Evolutionary conservation across 2,888 invertebrate species (phyloP), one percentile per base, ranked within the genome.

Genomic region (Platypus cylindrus): DNA sequence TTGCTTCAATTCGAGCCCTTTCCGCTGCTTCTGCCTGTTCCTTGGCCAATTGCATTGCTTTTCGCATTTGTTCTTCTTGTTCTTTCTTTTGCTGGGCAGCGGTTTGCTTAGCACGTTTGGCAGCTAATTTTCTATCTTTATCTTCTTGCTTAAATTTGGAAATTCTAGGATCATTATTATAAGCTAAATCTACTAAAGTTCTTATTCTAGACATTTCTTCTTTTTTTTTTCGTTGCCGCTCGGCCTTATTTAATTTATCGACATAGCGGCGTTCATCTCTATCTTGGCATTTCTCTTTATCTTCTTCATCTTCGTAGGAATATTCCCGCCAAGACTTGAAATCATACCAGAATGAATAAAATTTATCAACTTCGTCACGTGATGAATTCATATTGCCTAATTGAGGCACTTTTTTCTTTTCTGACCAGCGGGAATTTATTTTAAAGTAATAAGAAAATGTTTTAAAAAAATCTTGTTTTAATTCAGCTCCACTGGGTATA

Each of bases 281-380:
- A 61, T 86, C 94, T 58, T 93, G 89, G 1, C 95, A 97, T 53
- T 86, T 89, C 56, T 97, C 94, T 58, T 97, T 97, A 55, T 97
- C 97, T 59, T 98, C 97, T 63, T 97, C 95, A 58, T 99, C 98
- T 47, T 94, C 66, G 59, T 98, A 99, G 2, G 97, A 97, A 64
- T 85, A 99, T 59, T 99, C 98, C 42, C 98, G 73, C 98, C 98
- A 99, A 0, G 97, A 95, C 47, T 94, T 91, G 64, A 97, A 98
- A 52, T 90, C 82, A 60, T 86, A 95, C 98, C 98, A 98, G 62
- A 95, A 98, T 11, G 83, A 78, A 59, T 99, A 98, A 64, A 99
- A 99, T 29, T 70, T 65, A 55, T 97, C 91, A 1, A 99, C 95
- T 52, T 84, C 77, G 45, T 81, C 80, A 34, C 90, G 70, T 2